Conservation (phyloP, 2,888 invertebrate species). For the Epistrophe grossulariae region DNA sequence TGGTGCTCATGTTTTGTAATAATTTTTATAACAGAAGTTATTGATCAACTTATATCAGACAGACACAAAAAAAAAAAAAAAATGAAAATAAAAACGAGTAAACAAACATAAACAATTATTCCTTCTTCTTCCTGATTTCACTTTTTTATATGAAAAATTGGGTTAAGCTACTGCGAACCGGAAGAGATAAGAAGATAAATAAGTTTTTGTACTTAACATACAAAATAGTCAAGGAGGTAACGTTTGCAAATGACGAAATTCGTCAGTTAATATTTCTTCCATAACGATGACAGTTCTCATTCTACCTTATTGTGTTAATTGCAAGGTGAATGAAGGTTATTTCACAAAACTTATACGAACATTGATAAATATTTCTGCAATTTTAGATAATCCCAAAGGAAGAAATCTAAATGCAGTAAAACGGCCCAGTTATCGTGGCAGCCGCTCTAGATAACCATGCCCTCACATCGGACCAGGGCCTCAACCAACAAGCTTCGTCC, state of each 20-base stretch:
- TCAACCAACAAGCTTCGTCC: too few species aligned
- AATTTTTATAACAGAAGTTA: constrained; percentile 53
- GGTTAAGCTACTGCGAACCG: constrained; percentile 58
- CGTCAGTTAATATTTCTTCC: not conserved
- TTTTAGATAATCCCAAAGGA: too few species aligned
- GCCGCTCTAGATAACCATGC: too few species aligned
- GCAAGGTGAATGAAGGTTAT: too few species aligned
- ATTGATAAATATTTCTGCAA: too few species aligned
- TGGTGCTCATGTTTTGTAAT: constrained; percentile 68
- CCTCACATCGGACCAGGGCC: too few species aligned
- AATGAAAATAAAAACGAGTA: constrained; percentile 16
- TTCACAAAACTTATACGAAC: too few species aligned
- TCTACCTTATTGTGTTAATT: too few species aligned
- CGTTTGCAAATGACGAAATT: not conserved
- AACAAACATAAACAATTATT: constrained; percentile 46
- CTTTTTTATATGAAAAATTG: constrained; percentile 63
- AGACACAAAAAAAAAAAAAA: not conserved
- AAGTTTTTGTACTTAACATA: not conserved
- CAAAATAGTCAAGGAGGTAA: not conserved
- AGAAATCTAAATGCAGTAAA: too few species aligned
- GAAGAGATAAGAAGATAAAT: constrained; percentile 32
- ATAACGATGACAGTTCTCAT: too few species aligned
- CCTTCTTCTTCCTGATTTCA: constrained; percentile 72
- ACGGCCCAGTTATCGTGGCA: too few species aligned
- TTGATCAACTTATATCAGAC: constrained; percentile 50